Base-by-base conservation (phyloP, 2,797 vertebrate species). In the Emys orbicularis region DNA sequence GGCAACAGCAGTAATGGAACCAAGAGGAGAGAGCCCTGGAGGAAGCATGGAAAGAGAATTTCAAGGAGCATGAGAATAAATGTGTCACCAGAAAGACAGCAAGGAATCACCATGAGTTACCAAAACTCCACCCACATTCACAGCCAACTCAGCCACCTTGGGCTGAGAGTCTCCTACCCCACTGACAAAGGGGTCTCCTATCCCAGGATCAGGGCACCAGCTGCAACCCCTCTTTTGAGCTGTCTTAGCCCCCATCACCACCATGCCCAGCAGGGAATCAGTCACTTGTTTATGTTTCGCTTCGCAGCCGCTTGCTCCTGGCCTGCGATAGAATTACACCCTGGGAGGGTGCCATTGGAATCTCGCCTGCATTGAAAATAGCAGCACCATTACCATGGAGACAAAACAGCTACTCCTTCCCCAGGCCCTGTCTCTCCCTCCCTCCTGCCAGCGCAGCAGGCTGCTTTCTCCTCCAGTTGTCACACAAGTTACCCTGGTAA, bases 321-420 rank as follows among this genome's bases (percentile, higher is more conserved):
- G 92, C 93, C 95, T 91, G 91, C 91, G 41, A 37, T 86, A 88
- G 95, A 96, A 91, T 15, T 3, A 76, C 92, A 81, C 86, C 95
- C 94, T 94, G 96, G 97, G 93, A 89, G n/a, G 4, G 18, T 53
- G 95, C 92, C 2, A 83, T 86, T 27, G 94, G 96, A 91, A 83
- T 89, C n/a, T 84, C 86, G 93, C 86, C 54, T 27, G 57, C 83
- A 77, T 90, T 95, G 91, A 95, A 97, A 96, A 91, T 54, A 97
- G 96, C 97, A 95, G 96, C 93, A 85, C 61, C 89, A 97, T 97
- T 96, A 91, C 98, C 98, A 95, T 93, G 94, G 96, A 96, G 95
- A 98, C 92, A 10, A 89, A 94, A 96, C 95, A 90, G 94, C 89
- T 12, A 56, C 10, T 93, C 83, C 79, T 93, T 89, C 86, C 1